Evolutionary conservation across 1,140 invertebrate genomes (phyloP), one percentile per base, ranked within the genome.

Genomic region (Heliconius nattereri): DNA sequence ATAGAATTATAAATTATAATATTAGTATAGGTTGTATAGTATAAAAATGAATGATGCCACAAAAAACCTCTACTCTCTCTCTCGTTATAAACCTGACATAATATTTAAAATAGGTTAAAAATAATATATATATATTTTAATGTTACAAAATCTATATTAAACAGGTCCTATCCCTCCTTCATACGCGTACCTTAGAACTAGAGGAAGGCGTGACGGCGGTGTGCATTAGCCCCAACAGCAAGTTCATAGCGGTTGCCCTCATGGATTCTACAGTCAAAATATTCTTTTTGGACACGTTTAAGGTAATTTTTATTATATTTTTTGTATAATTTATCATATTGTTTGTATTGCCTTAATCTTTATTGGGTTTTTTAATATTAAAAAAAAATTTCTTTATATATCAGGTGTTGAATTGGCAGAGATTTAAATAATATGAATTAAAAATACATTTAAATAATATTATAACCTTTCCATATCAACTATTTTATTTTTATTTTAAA

Each of bases 201-300:
- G 97, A 99, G 84, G 98, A 99, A 86, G 96, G 96, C 78, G 97
- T 99, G 60, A 92, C 98, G 1, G 97, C 97, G 87, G 96, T 99
- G 1, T 96, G 96, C 92, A 96, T 98, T 45, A 98, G 97, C 86
- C 97, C 98, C 3, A 98, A 99, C 91, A 96, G 96, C 82, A 97
- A 97, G 94, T 97, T 98, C 84, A 90, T 99, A 23, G 98, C 98
- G 8, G 98, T 98, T 37, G 97, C 98, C 1, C 93, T 99, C 19
- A 92, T 99, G 3, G 98, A 99, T 94, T 97, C 96, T 20, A 99
- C 98, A 20, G 98, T 99, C 0, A 99, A 99, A 94, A 97, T 99
- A 82, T 99, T 99, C 92, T 99, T 99, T 89, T 87, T 97, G 19
- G 98, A 99, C 89, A 97, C 97, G 26, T 97, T 99, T 78, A 99